Percentiles rank a stretch among this genome's conserved stretches.
phyloP scores from a whole-genome alignment of 2,113 vertebrate species.

The Turnix velox region DNA sequence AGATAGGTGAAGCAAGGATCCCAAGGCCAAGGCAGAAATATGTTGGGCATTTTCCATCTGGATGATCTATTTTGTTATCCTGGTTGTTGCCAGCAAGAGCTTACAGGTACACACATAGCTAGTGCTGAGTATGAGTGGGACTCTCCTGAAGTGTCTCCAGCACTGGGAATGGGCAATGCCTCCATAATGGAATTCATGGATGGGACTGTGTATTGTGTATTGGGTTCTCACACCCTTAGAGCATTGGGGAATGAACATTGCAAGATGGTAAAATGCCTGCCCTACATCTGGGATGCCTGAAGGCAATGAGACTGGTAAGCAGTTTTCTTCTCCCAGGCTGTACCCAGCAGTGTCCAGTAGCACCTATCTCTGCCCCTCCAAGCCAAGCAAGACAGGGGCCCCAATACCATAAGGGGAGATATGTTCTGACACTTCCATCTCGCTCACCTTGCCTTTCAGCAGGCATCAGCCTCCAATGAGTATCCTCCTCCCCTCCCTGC shows the following conservation, averaged over 20 bases:
- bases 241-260: not conserved
- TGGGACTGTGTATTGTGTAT: fast-evolving
- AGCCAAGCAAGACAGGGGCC: not conserved
- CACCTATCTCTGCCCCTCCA: not conserved
- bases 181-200: not conserved
- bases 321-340: not conserved
- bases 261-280: not conserved
- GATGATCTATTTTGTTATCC: not conserved
- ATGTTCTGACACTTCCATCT: not conserved
- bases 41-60: not conserved
- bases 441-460: not conserved
- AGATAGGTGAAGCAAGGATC: not conserved
- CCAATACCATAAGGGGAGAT: not conserved
- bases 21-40: not conserved
- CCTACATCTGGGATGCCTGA: fast-evolving
- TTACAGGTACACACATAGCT: fast-evolving
- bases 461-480: not conserved
- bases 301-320: not conserved
- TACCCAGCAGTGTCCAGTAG: fast-evolving
- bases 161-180: not conserved
- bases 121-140: fast-evolving
- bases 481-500: not conserved
- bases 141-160: too few species aligned
- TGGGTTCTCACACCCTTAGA: not conserved
- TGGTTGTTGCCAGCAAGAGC: not conserved